A percentile compares a stretch with the other conserved stretches of the same genome.
Evolutionary conservation across 2,888 invertebrate species (phyloP).

Genomic region (Amblyjoppa fuscipennis): DNA sequence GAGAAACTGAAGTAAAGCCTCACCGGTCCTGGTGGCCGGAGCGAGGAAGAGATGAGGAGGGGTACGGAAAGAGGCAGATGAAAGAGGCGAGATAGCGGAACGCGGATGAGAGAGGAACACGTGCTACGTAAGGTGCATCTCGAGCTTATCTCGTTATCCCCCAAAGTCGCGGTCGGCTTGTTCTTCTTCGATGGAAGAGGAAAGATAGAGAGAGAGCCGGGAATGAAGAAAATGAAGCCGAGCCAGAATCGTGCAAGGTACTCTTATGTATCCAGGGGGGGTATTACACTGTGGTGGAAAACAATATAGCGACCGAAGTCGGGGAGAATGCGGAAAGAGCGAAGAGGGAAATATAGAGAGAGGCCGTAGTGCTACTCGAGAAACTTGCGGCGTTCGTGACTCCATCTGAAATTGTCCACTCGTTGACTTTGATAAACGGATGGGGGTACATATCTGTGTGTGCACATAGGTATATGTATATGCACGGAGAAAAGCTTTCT

Average conservation of each 20-base stretch:
- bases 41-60: not conserved
- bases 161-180: conserved; percentile 31
- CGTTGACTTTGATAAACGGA: conserved; percentile 75
- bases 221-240: conserved; percentile 10
- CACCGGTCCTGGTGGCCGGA: not conserved
- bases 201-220: not conserved
- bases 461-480: conserved; percentile 15
- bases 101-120: conserved; percentile 46
- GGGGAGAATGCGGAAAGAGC: not conserved
- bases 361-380: conserved; percentile 7
- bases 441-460: conserved; percentile 39
- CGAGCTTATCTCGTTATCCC: conserved; percentile 54
- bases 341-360: conserved; percentile 1
- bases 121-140: conserved; percentile 58
- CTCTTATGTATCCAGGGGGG: not conserved
- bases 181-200: conserved; percentile 27
- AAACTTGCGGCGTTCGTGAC: conserved; percentile 70
- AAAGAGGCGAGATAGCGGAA: conserved; percentile 34
- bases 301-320: conserved; percentile 16
- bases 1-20: not conserved
- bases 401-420: conserved; percentile 73
- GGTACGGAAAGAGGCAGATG: not conserved
- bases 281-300: not conserved
- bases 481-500: conserved; percentile 21
- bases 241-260: conserved; percentile 6